Conservation (phyloP, 2,797 vertebrate species). For the Caiman crocodilus region DNA sequence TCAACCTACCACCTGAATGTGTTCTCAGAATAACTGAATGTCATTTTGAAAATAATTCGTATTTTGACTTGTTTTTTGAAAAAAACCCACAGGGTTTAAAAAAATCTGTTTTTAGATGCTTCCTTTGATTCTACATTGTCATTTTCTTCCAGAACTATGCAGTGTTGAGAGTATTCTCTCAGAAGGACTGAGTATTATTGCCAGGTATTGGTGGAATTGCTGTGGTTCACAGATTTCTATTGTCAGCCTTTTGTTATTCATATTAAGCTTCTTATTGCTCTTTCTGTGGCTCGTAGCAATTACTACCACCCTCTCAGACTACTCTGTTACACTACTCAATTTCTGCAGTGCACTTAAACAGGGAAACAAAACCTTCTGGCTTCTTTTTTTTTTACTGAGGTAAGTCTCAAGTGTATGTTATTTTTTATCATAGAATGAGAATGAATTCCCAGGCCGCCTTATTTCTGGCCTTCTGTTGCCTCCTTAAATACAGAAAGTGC, state of each 20-base stretch:
- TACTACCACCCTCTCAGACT: slow-evolving; percentile 12
- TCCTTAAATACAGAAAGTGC: background rate
- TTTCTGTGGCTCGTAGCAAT: background rate
- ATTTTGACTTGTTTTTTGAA: background rate
- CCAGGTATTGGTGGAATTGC: background rate
- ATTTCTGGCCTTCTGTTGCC: background rate
- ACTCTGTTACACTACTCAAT: background rate
- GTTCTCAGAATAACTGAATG: background rate
- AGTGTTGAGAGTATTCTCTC: background rate
- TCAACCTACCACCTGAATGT: background rate
- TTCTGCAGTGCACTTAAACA: background rate
- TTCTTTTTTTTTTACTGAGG: slow-evolving; percentile 19
- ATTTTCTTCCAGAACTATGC: background rate
- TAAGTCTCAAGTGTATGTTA: background rate
- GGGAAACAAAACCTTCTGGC: background rate
- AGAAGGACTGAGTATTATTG: background rate
- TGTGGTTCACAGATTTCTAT: background rate
- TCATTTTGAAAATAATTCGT: background rate
- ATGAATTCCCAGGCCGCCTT: background rate
- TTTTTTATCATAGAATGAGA: background rate
- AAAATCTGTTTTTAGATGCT: background rate
- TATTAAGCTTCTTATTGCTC: background rate
- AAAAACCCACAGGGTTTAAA: background rate
- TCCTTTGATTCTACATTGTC: slow-evolving; percentile 12
- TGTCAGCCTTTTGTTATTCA: background rate